phyloP scores from a whole-genome alignment of 1,140 invertebrate genomes.

The Pemphigus obesinymphae region DNA sequence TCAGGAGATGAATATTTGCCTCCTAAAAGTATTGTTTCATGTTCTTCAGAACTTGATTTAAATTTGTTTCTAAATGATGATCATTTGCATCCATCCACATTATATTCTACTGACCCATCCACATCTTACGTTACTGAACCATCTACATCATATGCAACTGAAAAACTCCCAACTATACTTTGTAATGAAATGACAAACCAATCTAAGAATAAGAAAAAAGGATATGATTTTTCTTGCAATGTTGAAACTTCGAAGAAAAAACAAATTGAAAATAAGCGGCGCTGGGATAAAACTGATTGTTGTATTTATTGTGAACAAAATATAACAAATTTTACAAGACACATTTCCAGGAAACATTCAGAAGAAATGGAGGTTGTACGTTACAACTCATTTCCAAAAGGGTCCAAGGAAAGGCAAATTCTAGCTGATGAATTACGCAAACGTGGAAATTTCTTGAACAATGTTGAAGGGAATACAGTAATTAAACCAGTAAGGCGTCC shows the following conservation, averaged over 20 bases:
- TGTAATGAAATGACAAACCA: too few species aligned
- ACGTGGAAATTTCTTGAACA: background rate
- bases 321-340: background rate
- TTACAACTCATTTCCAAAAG: background rate
- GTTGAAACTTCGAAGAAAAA: background rate
- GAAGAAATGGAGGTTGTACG: background rate
- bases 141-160: background rate
- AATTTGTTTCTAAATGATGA: too few species aligned
- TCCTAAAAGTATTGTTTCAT: too few species aligned
- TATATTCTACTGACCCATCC: too few species aligned
- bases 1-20: too few species aligned
- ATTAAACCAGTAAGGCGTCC: background rate
- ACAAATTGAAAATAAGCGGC: background rate
- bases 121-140: background rate
- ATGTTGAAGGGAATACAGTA: background rate
- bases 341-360: background rate
- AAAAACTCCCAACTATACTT: too few species aligned
- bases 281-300: background rate
- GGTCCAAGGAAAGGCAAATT: background rate
- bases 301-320: background rate
- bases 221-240: background rate
- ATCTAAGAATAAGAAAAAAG: too few species aligned
- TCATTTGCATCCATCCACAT: too few species aligned
- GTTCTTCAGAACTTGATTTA: too few species aligned
- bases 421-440: background rate